Conservation (phyloP, 2,797 vertebrate species). For the Spondyliosoma cantharus region DNA sequence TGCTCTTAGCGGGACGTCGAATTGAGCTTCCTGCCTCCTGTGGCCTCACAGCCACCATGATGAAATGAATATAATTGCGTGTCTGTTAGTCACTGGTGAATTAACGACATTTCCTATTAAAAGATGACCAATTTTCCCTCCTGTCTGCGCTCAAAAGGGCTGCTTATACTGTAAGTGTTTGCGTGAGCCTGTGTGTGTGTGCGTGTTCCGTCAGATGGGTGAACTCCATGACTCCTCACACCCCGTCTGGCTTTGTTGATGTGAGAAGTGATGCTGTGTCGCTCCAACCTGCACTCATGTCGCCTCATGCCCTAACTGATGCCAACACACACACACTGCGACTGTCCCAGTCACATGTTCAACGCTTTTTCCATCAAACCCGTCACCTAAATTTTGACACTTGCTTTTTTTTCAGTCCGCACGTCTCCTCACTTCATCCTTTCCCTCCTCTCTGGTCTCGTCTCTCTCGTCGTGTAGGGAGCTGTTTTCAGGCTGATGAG, state of each 20-base stretch:
- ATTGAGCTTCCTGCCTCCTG: conserved; percentile 55
- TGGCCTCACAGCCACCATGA: conserved; percentile 38
- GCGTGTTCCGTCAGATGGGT: conserved; percentile 68
- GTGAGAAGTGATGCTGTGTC: conserved; percentile 72
- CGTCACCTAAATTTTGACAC: conserved; percentile 33
- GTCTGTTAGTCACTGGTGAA: conserved; percentile 63
- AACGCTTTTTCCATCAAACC: conserved; percentile 58
- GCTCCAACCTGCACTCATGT: conserved; percentile 55
- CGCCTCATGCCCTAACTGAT: conserved; percentile 32
- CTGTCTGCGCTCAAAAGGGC: conserved; percentile 19
- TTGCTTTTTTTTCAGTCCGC: conserved; percentile 41
- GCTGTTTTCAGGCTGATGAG: conserved; percentile 69
- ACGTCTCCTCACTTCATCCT: conserved; percentile 45
- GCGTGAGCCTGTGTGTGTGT: conserved; percentile 21
- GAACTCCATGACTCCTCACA: conserved; percentile 69
- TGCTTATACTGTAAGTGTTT: conserved; percentile 41
- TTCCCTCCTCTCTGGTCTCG: conserved; percentile 22
- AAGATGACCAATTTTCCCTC: conserved; percentile 57
- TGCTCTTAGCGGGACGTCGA: conserved; percentile 48
- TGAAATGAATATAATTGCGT: conserved; percentile 61
- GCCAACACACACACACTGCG: conserved; percentile 32
- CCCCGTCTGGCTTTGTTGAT: conserved; percentile 71
- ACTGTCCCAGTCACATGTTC: conserved; percentile 35
- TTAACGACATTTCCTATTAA: conserved; percentile 63
- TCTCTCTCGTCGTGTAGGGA: conserved; percentile 31